Evolutionary conservation across 2,888 invertebrate species (phyloP).

Genomic region (Kuschelorhynchus macadamiae): DNA sequence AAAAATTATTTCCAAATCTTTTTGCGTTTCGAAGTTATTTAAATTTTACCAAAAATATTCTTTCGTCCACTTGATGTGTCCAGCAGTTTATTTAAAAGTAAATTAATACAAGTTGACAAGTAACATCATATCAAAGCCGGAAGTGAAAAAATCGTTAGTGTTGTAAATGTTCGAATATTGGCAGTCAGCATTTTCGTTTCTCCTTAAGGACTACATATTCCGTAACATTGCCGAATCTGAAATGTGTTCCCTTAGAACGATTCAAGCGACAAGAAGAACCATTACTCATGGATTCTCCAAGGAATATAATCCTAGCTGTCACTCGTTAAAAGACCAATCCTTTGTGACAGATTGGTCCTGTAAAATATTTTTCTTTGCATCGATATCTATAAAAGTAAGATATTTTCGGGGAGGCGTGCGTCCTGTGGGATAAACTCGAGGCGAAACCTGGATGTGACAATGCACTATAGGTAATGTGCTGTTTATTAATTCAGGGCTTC

Average conservation of each 20-base stretch:
- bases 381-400: slow-evolving; percentile 59
- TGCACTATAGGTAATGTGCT: slow-evolving; percentile 59
- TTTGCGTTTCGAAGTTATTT: not conserved
- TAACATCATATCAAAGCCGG: no score
- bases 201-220: slow-evolving; percentile 42
- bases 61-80: no score
- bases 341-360: slow-evolving; percentile 66
- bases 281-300: slow-evolving; percentile 67
- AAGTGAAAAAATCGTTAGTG: not conserved
- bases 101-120: no score
- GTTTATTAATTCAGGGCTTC: slow-evolving; percentile 58
- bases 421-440: slow-evolving; percentile 45
- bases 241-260: slow-evolving; percentile 40
- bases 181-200: slow-evolving; percentile 11
- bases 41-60: no score
- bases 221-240: slow-evolving; percentile 27
- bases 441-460: slow-evolving; percentile 56
- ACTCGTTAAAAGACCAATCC: slow-evolving; percentile 68
- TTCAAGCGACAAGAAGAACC: slow-evolving; percentile 60
- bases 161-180: slow-evolving; percentile 1
- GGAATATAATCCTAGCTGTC: slow-evolving; percentile 65
- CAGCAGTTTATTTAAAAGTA: no score
- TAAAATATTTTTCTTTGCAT: slow-evolving; percentile 64
- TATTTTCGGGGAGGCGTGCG: slow-evolving; percentile 44
- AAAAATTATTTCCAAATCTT: no score